A percentile compares a stretch with the other conserved stretches of the same genome.
phyloP scores from a whole-genome alignment of 2,113 vertebrate genomes.

The Sander vitreus region DNA sequence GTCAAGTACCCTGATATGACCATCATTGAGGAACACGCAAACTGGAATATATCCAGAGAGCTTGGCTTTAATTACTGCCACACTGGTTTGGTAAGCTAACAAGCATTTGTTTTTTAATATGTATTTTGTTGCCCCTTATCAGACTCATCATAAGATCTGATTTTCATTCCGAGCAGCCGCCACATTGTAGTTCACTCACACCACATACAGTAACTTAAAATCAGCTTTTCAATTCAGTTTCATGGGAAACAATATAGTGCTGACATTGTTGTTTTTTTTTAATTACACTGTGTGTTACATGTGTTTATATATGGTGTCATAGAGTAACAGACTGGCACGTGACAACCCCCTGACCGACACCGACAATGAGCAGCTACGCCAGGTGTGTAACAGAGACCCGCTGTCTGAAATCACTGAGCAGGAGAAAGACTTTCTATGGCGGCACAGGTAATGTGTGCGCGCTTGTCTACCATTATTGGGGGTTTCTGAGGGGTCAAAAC shows the following conservation, averaged over 20 bases:
- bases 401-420: conserved; percentile 99
- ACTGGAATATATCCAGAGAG: conserved; percentile 96
- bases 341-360: conserved; percentile 93
- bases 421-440: conserved; percentile 98
- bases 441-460: conserved; percentile 89
- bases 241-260: background rate
- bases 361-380: conserved; percentile 95
- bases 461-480: background rate
- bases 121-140: background rate
- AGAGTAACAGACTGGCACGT: conserved; percentile 95
- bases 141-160: background rate
- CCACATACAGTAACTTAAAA: background rate
- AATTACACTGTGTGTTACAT: conserved; percentile 17
- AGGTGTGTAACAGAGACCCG: conserved; percentile 94
- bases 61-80: conserved; percentile 96
- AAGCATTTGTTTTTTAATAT: background rate
- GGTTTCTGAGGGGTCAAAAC: background rate
- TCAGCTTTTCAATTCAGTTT: background rate
- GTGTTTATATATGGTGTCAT: conserved; percentile 66
- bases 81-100: conserved; percentile 89
- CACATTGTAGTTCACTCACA: background rate
- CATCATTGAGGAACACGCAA: conserved; percentile 95
- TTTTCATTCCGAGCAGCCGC: background rate
- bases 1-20: conserved; percentile 97
- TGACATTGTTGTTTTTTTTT: background rate